A percentile compares a stretch with the other conserved stretches of the same genome.
Conservation (phyloP, 1,140 invertebrate species). For the Lepidostoma basale region DNA sequence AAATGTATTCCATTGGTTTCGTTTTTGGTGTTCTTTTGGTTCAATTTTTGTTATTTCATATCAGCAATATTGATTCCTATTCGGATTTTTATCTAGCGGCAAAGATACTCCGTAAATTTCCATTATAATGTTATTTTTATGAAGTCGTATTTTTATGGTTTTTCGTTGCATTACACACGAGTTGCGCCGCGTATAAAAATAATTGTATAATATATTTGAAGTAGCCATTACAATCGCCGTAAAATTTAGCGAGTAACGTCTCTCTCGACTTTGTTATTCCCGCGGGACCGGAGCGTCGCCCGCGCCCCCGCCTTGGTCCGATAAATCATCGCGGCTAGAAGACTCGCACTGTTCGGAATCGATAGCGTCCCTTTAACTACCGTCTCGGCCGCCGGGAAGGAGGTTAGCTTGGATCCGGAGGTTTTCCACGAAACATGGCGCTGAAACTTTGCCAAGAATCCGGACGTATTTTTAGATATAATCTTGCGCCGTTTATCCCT, state of each 20-base stretch:
- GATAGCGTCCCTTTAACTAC: constrained; percentile 15
- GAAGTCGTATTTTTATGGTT: too few relatives aligned
- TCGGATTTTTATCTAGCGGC: too few relatives aligned
- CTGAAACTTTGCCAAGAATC: constrained; percentile 42
- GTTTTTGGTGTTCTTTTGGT: too few relatives aligned
- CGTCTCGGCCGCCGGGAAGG: neutral
- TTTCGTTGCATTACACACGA: too few relatives aligned
- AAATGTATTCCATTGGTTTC: too few relatives aligned
- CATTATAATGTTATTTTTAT: too few relatives aligned
- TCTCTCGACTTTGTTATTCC: constrained; percentile 4
- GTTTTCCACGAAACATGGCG: constrained; percentile 38
- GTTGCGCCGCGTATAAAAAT: too few relatives aligned
- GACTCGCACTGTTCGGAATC: constrained; percentile 3
- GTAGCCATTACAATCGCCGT: constrained; percentile 7
- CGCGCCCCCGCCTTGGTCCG: neutral
- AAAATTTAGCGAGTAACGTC: constrained; percentile 4
- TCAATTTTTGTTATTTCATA: too few relatives aligned
- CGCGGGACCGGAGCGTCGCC: neutral
- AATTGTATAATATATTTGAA: too few relatives aligned
- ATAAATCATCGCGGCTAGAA: constrained; percentile 13
- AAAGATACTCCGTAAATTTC: too few relatives aligned
- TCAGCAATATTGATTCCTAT: too few relatives aligned
- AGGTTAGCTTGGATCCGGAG: constrained; percentile 13
- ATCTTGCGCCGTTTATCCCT: constrained; percentile 42
- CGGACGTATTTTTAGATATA: constrained; percentile 40